These are phyloP conservation scores for Halictus rubicundus DNA, from an alignment of 1,140 invertebrate species.

Conservation along the genomic window DNA sequence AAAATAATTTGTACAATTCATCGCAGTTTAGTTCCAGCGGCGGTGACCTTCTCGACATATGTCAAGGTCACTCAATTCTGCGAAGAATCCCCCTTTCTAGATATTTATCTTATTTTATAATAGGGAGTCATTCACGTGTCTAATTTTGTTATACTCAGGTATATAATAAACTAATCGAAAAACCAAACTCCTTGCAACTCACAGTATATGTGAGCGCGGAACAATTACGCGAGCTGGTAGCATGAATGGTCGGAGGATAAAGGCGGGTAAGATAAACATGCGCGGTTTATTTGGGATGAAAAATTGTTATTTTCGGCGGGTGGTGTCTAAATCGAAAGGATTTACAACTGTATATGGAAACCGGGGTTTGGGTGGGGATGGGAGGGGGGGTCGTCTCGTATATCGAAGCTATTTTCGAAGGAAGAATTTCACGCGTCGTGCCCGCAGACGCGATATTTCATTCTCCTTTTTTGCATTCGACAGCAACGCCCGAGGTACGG, in stretches of 20 bases:
- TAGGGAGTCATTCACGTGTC: too few relatives aligned
- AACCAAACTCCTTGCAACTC: too few relatives aligned
- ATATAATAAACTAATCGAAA: too few relatives aligned
- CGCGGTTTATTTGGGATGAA: slow-evolving; percentile 10
- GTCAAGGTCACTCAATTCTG: too few relatives aligned
- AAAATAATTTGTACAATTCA: too few relatives aligned
- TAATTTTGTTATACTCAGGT: too few relatives aligned
- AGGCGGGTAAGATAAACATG: background rate
- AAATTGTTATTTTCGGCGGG: slow-evolving; percentile 34
- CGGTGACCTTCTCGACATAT: too few relatives aligned
- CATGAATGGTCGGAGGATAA: background rate
- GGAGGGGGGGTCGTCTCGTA: slow-evolving; percentile 3
- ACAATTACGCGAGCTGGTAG: too few relatives aligned
- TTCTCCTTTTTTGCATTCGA: slow-evolving; percentile 62
- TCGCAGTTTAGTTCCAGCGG: too few relatives aligned
- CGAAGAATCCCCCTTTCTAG: too few relatives aligned
- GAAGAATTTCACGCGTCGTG: slow-evolving; percentile 42
- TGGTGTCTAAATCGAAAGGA: slow-evolving; percentile 29
- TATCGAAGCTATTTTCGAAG: slow-evolving; percentile 46
- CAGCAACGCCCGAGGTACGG: slow-evolving; percentile 30
- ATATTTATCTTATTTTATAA: too few relatives aligned
- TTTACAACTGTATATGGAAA: slow-evolving; percentile 18
- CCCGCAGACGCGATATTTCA: slow-evolving; percentile 58
- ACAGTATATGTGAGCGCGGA: too few relatives aligned
- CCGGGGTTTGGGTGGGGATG: background rate